These are phyloP conservation scores for Pseudoatta argentina DNA, from an alignment of 1,140 invertebrate genomes.

Conservation along the genomic window DNA sequence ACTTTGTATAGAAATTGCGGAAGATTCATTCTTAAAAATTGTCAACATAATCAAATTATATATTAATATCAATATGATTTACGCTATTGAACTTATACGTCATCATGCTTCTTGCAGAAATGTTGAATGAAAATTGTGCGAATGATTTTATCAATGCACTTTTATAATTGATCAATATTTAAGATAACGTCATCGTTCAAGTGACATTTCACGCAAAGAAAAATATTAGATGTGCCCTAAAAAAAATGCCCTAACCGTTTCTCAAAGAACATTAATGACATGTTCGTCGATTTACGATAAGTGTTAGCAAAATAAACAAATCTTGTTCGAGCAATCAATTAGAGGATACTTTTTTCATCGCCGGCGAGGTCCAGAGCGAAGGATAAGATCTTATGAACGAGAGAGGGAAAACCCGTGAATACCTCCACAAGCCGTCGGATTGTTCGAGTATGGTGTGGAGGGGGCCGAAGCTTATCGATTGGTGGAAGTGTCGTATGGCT, in stretches of 20 bases:
- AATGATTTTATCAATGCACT: not conserved
- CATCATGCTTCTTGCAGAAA: not conserved
- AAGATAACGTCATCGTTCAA: not conserved
- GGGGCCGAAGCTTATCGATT: slow-evolving; percentile 80
- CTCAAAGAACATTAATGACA: not conserved
- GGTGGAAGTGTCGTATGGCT: slow-evolving; percentile 74
- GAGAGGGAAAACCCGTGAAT: slow-evolving; percentile 65
- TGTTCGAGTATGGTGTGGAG: slow-evolving; percentile 35
- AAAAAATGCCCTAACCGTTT: not conserved
- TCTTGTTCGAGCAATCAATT: slow-evolving; percentile 77
- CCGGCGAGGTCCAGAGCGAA: slow-evolving; percentile 55
- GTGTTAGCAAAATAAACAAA: slow-evolving; percentile 66
- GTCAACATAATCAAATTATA: not conserved
- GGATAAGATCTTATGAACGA: slow-evolving; percentile 15
- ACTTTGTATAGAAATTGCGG: not conserved
- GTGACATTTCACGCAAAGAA: not conserved
- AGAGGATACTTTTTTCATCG: slow-evolving; percentile 74
- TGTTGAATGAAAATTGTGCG: not conserved
- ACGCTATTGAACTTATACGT: not conserved
- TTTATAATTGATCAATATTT: not conserved
- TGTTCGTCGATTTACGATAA: not conserved
- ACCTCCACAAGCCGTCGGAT: slow-evolving; percentile 53
- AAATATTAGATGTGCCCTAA: not conserved
- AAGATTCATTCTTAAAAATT: not conserved
- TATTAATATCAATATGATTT: not conserved